A percentile compares a stretch with the other conserved stretches of the same genome.
Evolutionary conservation across 2,888 invertebrate genomes (phyloP).

Genomic region (Polymixis flavicincta): DNA sequence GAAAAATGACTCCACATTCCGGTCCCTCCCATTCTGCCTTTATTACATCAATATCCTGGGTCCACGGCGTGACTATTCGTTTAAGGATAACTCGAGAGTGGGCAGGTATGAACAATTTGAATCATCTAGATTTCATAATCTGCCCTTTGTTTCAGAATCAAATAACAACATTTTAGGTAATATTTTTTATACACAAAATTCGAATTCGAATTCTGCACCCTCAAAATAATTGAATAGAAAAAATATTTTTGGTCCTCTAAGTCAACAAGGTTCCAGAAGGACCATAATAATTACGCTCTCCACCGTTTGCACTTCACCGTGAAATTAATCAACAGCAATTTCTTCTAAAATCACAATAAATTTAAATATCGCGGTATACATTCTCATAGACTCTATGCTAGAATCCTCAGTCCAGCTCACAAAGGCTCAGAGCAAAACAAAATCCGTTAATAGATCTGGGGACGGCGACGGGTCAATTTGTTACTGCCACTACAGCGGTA

Average conservation of each 20-base stretch:
- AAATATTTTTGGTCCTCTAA: neutral
- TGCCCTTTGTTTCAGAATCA: neutral
- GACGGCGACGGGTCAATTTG: constrained; percentile 59
- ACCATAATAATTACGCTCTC: neutral
- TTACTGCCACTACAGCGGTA: constrained; percentile 55
- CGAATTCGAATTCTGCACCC: neutral
- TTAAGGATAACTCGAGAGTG: constrained; percentile 43
- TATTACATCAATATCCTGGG: constrained; percentile 70
- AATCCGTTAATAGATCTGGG: constrained; percentile 52
- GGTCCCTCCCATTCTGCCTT: constrained; percentile 62
- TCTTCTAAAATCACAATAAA: neutral
- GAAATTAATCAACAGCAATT: constrained; percentile 4
- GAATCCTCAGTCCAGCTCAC: constrained; percentile 22
- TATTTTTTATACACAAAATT: neutral
- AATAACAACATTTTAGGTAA: neutral
- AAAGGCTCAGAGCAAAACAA: constrained; percentile 48
- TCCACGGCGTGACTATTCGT: constrained; percentile 51
- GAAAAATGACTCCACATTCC: constrained; percentile 71
- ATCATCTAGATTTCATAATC: constrained; percentile 20
- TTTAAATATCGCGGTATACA: constrained; percentile 8
- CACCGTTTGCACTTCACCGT: neutral
- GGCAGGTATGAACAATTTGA: constrained; percentile 41
- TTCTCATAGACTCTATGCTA: constrained; percentile 7
- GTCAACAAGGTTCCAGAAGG: neutral
- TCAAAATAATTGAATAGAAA: neutral